These are phyloP conservation scores for Dorcus parallelipipedus DNA, from an alignment of 2,888 invertebrate genomes.

Conservation along the genomic window DNA sequence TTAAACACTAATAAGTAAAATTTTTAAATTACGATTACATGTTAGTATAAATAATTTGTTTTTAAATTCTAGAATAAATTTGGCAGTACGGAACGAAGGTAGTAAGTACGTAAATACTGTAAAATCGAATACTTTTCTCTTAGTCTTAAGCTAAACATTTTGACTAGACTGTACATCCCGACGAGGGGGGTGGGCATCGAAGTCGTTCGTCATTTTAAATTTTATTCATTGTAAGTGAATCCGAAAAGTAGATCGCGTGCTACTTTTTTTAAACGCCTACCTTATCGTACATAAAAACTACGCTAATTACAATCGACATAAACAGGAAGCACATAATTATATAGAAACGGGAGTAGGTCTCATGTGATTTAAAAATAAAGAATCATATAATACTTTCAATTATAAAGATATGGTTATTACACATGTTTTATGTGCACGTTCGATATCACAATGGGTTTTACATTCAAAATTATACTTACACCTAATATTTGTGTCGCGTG, in stretches of 20 bases:
- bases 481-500: neutral
- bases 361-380: slow-evolving; percentile 15
- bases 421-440: slow-evolving; percentile 35
- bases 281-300: slow-evolving; percentile 18
- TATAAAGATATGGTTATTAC: slow-evolving; percentile 44
- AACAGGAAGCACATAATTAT: slow-evolving; percentile 41
- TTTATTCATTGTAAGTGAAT: slow-evolving; percentile 43
- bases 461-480: slow-evolving; percentile 10
- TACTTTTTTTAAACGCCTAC: slow-evolving; percentile 16
- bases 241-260: slow-evolving; percentile 19
- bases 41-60: no score
- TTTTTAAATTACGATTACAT: no score
- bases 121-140: slow-evolving; percentile 17
- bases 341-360: slow-evolving; percentile 20
- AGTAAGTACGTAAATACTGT: neutral
- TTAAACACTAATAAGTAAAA: no score
- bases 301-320: slow-evolving; percentile 34
- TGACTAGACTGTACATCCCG: slow-evolving; percentile 24
- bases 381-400: slow-evolving; percentile 15
- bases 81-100: no score
- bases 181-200: slow-evolving; percentile 31
- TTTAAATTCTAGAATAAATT: no score
- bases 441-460: slow-evolving; percentile 45
- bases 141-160: slow-evolving; percentile 21
- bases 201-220: slow-evolving; percentile 16